Evolutionary conservation across 2,113 vertebrate genomes (phyloP), one percentile per base, ranked within the genome.

Genomic region (Corythornis cristatus): DNA sequence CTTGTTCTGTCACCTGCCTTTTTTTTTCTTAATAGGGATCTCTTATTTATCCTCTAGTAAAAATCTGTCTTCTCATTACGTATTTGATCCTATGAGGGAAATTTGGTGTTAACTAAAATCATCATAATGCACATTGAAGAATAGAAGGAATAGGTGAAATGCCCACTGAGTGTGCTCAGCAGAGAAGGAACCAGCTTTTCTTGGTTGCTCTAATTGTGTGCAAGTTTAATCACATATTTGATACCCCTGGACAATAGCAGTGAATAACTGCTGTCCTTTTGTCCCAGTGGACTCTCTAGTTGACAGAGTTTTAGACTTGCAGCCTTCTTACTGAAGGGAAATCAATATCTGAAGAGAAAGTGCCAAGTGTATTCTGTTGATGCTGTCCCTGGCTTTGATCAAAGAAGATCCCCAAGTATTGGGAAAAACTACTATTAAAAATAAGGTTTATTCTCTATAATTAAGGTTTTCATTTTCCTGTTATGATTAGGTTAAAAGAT

Each of bases 321-420:
- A 74, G 51, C 26, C 45, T 80, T 88, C 35, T 31, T 33, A 35
- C 29, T 91, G 75, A 88, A 70, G 7, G 71, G 56, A 87, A 93
- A 91, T 89, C 86, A 62, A 42, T 90, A 60, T 14, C 71, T 92
- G 58, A 88, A 77, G 58, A 85, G 77, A 35, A 93, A 89, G 21
- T 45, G 15, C 29, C 85, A 43, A 62, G 51, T 71, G 26, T 83
- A 50, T 77, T 80, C 46, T 85, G 45, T 64, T 74, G 83, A 90
- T 51, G 31, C 56, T 70, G 62, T 62, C 50, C 18, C 26, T 68
- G 23, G 46, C 22, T 92, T 92, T 93, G 60, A 75, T 90, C 88
- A 86, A 74, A 92, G 48, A 72, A 31, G 29, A 65, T 70, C 19
- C 29, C 11, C 33, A 89, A 28, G 87, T 86, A 83, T 61, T 90